phyloP scores from a whole-genome alignment of 2,797 vertebrate species.

The Dallia pectoralis region DNA sequence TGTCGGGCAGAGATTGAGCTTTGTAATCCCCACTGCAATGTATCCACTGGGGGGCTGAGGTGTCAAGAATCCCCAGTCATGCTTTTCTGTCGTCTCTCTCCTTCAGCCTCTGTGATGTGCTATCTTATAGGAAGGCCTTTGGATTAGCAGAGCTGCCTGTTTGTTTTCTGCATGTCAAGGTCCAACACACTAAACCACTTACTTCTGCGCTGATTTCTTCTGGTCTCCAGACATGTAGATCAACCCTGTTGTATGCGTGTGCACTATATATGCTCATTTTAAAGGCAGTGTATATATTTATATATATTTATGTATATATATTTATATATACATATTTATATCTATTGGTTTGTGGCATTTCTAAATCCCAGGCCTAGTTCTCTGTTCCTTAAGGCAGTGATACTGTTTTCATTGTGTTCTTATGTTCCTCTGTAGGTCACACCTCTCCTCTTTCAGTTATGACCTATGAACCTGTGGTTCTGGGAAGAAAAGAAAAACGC shows the following conservation, averaged over 20 bases:
- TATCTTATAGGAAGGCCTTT: constrained; percentile 8
- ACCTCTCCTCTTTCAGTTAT: constrained; percentile 6
- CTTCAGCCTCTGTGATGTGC: background rate
- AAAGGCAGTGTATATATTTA: background rate
- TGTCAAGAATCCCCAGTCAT: constrained; percentile 23
- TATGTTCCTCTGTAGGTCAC: constrained; percentile 5
- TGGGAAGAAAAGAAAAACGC: background rate
- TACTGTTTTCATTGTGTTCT: constrained; percentile 1
- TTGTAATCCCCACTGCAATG: constrained; percentile 32
- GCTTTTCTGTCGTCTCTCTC: background rate
- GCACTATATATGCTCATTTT: background rate
- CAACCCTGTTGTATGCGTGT: constrained; percentile 1
- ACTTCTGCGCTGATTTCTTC: background rate
- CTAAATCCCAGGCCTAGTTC: background rate
- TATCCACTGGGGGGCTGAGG: constrained; percentile 32
- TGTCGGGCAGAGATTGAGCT: constrained; percentile 33
- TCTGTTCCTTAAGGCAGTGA: background rate
- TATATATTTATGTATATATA: no score
- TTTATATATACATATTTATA: no score
- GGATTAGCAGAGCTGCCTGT: background rate
- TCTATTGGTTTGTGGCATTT: background rate
- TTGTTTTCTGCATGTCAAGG: background rate
- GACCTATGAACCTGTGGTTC: constrained; percentile 1
- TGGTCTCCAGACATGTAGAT: background rate
- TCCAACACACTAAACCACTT: background rate